Conservation (phyloP, 2,888 invertebrate genomes). For the Erpobdella octoculata region DNA sequence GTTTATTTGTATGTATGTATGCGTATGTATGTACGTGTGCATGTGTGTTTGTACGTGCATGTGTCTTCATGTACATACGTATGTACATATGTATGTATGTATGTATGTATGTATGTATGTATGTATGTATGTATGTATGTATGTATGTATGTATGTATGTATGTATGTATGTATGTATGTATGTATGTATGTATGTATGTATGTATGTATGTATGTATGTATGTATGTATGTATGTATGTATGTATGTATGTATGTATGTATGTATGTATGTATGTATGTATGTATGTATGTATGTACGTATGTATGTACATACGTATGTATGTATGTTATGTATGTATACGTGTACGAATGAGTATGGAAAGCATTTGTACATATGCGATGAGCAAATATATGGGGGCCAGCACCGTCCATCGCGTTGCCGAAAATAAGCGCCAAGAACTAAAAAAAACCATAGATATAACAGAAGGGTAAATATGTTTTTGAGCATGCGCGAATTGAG, state of each 20-base stretch:
- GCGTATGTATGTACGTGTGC: conserved; percentile 17
- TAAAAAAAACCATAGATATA: too few relatives aligned
- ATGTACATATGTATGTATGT: conserved; percentile 10
- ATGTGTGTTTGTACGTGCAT: too few relatives aligned
- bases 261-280: conserved; percentile 3
- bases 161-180: background rate
- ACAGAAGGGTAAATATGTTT: conserved; percentile 12
- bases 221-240: conserved; percentile 19
- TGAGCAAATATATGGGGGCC: too few relatives aligned
- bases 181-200: conserved; percentile 2
- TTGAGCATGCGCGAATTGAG: conserved; percentile 18
- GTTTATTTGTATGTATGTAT: conserved; percentile 18
- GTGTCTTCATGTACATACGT: conserved; percentile 11
- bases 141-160: background rate
- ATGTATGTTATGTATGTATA: background rate
- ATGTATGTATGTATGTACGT: conserved; percentile 1
- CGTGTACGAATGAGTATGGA: background rate
- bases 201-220: conserved; percentile 16
- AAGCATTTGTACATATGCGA: too few relatives aligned
- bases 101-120: conserved; percentile 1
- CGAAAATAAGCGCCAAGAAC: too few relatives aligned
- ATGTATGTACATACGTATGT: conserved; percentile 1
- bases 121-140: background rate
- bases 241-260: conserved; percentile 3
- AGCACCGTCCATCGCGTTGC: too few relatives aligned